Evolutionary conservation across 2,113 vertebrate species (phyloP).

Genomic region (Hemibates koningsi): DNA sequence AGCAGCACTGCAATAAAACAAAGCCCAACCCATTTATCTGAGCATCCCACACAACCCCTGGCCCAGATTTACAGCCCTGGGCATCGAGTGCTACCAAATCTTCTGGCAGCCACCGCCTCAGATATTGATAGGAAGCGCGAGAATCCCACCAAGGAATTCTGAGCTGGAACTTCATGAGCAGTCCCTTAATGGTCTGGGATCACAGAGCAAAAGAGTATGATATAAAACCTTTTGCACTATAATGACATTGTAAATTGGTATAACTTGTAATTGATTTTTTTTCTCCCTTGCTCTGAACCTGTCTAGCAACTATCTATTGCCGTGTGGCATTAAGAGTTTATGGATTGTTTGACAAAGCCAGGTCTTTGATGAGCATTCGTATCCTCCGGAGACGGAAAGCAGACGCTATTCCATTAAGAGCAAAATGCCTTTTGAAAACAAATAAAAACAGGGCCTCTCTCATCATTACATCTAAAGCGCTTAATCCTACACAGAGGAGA

Average conservation of each 20-base stretch:
- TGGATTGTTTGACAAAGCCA: constrained; percentile 48
- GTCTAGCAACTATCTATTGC: constrained; percentile 1
- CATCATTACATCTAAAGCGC: constrained; percentile 62
- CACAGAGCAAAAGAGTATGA: neutral
- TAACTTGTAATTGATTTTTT: constrained; percentile 30
- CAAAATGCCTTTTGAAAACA: constrained; percentile 56
- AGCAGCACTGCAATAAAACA: constrained; percentile 67
- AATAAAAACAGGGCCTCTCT: constrained; percentile 55
- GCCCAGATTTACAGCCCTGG: constrained; percentile 66
- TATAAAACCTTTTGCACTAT: constrained; percentile 11
- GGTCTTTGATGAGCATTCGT: constrained; percentile 57
- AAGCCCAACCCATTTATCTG: constrained; percentile 69
- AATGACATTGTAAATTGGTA: constrained; percentile 35
- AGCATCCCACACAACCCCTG: constrained; percentile 69
- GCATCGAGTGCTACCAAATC: constrained; percentile 65
- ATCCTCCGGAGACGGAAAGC: constrained; percentile 39
- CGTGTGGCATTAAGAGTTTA: constrained; percentile 34
- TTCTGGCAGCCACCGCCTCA: constrained; percentile 48
- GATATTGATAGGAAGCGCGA: constrained; percentile 59
- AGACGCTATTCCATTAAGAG: constrained; percentile 42
- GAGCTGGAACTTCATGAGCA: constrained; percentile 25
- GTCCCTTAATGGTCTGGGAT: neutral
- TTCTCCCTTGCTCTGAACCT: constrained; percentile 7
- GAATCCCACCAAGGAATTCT: constrained; percentile 52
- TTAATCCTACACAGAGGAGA: constrained; percentile 55